Conservation (phyloP, 2,888 invertebrate species). For the Strigamia transsilvanica region DNA sequence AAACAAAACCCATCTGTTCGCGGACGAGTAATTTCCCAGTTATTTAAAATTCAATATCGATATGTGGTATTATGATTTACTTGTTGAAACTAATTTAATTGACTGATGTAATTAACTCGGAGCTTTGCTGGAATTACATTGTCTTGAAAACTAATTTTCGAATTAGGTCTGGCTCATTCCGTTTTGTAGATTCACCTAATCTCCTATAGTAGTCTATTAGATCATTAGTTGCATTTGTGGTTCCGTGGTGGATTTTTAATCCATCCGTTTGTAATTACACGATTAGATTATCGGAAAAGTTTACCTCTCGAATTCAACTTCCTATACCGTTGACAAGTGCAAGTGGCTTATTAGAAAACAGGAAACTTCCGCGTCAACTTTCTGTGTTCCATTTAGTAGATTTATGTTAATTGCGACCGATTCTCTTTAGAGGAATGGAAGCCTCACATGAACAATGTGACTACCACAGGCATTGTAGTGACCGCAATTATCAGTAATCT, state of each 20-base stretch:
- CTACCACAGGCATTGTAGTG: conserved; percentile 52
- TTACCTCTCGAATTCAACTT: not conserved
- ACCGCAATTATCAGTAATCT: conserved; percentile 54
- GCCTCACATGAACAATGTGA: conserved; percentile 54
- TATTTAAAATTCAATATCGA: not conserved
- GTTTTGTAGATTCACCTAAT: conserved; percentile 7
- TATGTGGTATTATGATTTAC: not conserved
- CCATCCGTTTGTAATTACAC: not conserved
- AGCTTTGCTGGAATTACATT: not conserved
- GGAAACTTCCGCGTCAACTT: not conserved
- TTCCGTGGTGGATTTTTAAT: conserved; percentile 12
- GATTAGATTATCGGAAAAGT: conserved; percentile 36
- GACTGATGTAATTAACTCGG: not conserved
- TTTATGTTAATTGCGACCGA: conserved; percentile 13
- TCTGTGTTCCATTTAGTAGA: conserved; percentile 1
- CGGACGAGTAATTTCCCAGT: not conserved
- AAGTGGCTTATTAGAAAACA: not conserved
- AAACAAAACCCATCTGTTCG: too few species aligned
- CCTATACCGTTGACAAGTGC: not conserved
- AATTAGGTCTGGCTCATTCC: conserved; percentile 26
- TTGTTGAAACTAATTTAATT: not conserved
- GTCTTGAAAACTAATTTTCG: conserved; percentile 39
- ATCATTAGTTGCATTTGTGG: conserved; percentile 39
- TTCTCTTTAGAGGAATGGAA: conserved; percentile 56
- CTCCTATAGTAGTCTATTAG: not conserved